Percentiles rank a stretch among this genome's conserved stretches.
phyloP scores from a whole-genome alignment of 2,888 invertebrate genomes.

The Watsonalla cultraria region DNA sequence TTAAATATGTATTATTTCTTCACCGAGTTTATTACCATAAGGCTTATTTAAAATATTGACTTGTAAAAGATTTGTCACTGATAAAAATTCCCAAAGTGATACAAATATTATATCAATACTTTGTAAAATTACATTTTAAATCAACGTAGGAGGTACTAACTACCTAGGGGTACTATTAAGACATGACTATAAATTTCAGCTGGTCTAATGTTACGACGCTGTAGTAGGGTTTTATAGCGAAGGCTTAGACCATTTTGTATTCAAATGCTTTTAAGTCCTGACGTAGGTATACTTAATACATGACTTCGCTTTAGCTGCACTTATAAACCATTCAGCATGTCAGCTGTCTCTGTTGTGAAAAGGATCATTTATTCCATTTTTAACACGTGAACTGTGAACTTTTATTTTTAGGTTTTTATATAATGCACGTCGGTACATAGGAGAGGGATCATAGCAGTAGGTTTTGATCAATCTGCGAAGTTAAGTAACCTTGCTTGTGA shows the following conservation, averaged over 20 bases:
- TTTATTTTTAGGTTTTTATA: too few species aligned
- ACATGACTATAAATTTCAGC: conserved; percentile 10
- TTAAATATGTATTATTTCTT: too few species aligned
- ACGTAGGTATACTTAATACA: background rate
- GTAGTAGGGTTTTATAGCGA: conserved; percentile 2
- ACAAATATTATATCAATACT: too few species aligned
- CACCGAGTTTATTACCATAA: too few species aligned
- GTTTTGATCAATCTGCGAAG: too few species aligned
- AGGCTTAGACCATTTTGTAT: background rate
- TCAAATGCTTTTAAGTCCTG: background rate
- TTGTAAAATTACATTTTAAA: background rate
- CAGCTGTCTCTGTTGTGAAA: background rate
- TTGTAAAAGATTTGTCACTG: too few species aligned
- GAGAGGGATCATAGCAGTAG: too few species aligned
- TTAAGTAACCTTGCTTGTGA: too few species aligned
- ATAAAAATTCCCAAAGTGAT: too few species aligned
- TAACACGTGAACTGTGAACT: too few species aligned
- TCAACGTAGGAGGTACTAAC: background rate
- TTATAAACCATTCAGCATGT: background rate
- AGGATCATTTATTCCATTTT: background rate
- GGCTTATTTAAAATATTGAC: too few species aligned
- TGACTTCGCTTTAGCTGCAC: conserved; percentile 1
- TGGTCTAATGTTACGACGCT: conserved; percentile 3
- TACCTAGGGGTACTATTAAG: background rate
- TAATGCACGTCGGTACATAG: too few species aligned